Percentiles rank a stretch among this genome's conserved stretches.
These are phyloP conservation scores for Morelia viridis DNA, from an alignment of 2,797 vertebrate genomes.

Conservation along the genomic window DNA sequence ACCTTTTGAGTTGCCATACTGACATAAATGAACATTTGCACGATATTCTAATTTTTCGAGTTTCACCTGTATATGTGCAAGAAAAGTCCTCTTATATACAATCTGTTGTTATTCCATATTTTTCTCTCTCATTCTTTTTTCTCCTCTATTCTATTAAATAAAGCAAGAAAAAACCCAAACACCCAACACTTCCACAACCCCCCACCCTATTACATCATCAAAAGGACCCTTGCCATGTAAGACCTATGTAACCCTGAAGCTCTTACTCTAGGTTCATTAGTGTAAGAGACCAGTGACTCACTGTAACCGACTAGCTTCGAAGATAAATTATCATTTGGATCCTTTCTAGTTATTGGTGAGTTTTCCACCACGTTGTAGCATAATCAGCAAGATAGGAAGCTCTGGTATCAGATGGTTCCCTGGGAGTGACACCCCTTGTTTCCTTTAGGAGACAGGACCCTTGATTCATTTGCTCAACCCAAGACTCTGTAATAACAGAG, in stretches of 20 bases:
- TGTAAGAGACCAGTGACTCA: neutral
- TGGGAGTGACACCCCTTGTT: neutral
- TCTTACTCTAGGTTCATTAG: neutral
- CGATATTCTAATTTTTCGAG: no score
- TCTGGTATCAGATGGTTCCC: neutral
- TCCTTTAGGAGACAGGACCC: neutral
- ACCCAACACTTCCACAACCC: neutral
- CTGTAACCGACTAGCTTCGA: neutral
- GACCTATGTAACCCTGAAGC: neutral
- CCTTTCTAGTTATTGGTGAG: neutral
- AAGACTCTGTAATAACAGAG: neutral
- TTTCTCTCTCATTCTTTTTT: neutral
- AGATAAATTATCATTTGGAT: neutral
- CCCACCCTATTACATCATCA: neutral
- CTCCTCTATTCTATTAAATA: neutral
- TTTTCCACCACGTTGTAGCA: neutral
- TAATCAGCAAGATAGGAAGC: neutral
- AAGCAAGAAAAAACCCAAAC: neutral
- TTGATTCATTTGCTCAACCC: neutral
- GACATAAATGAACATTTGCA: no score
- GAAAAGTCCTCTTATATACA: neutral
- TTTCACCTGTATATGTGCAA: neutral
- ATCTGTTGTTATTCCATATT: neutral
- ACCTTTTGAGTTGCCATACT: no score
- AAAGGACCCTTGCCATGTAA: neutral